Base-by-base conservation (phyloP, 2,797 vertebrate species). In the Poeciliopsis paucimaculata region DNA sequence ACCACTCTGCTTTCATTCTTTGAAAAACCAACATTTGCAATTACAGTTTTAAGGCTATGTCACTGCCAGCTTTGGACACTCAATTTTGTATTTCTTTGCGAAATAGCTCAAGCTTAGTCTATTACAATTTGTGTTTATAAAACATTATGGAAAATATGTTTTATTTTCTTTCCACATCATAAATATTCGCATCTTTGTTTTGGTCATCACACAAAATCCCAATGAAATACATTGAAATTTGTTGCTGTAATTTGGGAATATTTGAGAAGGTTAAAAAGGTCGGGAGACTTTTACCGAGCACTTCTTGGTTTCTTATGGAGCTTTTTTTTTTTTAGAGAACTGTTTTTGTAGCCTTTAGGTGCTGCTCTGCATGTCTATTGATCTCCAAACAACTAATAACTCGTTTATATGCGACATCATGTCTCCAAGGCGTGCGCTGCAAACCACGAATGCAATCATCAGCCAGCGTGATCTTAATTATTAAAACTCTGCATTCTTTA, bases 401-500 rank as follows among this genome's bases (percentile, higher is more conserved):
- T 89, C 23, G 89, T 92, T 91, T 86, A 81, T 73, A 92, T 92
- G 87, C 81, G 80, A 70, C 68, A 75, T 89, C 86, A 84, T 84
- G 89, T 86, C 83, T 86, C 77, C 9, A 5, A 66, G 81, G 75
- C 80, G 55, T 88, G 87, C 74, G 76, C 80, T 46, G 76, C 70
- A 80, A 86, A 81, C 88, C 72, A 72, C 73, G 73, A 87, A 88
- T 49, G 84, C 83, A 91, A 87, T 93, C 82, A 92, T 62, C 79
- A 86, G 73, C 72, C 91, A 87, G 90, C 85, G 28, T 85, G 88
- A 86, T 89, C 87, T 93, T 87, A 90, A 94, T 92, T 91, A 93
- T 92, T 90, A 88, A 93, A 92, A 88, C 83, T 77, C 81, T 83
- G 89, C 87, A 88, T 89, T 92, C 80, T 93, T 93, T 91, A 94